Evolutionary conservation across 2,888 invertebrate genomes (phyloP), one percentile per base, ranked within the genome.

Genomic region (Drosophila nr. medialis): DNA sequence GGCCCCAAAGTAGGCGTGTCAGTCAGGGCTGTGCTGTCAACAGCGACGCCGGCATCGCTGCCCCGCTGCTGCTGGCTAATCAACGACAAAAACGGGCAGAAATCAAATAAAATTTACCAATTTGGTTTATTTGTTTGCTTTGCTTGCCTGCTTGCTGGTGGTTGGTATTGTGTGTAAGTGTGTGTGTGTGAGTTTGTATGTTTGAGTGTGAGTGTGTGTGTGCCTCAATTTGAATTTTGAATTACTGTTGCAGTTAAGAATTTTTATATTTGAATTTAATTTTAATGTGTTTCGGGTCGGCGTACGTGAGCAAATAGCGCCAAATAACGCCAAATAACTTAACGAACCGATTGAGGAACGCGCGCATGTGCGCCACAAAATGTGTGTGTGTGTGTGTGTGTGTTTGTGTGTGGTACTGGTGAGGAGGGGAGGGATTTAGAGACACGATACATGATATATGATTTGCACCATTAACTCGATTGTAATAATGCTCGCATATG

Each of bases 41-140:
- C 54, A 42, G 30, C 68, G 64, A 51, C 65, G 62, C 32, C 32
- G 38, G 54, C 64, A 58, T 55, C 62, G 56, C 49, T 59, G 72
- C 13, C 38, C 45, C 55, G 73, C 24, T 34, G 38, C 66, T 32
- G 56, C 65, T 50, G 67, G 71, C 83, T 83, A 88, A 85, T 85
- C 86, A 85, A 77, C 80, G 75, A 75, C 86, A 71, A 81, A 81
- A 88, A 80, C 69, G 81, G 81, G 42, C 83, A 83, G 69, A 83
- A 88, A 86, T 81, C 83, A 83, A 88, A 88, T 88, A 86, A 85
- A 88, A 86, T 75, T 74, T 75, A 77, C 80, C 83, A 86, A 88
- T 80, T 80, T 75, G 79, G 76, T 69, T 80, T 77, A 70, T 80
- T 78, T 72, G 72, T 69, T 74, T 79, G 71, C 63, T 77, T 76